Evolutionary conservation across 2,797 vertebrate genomes (phyloP).

Genomic region (Phataginus tetradactyla): DNA sequence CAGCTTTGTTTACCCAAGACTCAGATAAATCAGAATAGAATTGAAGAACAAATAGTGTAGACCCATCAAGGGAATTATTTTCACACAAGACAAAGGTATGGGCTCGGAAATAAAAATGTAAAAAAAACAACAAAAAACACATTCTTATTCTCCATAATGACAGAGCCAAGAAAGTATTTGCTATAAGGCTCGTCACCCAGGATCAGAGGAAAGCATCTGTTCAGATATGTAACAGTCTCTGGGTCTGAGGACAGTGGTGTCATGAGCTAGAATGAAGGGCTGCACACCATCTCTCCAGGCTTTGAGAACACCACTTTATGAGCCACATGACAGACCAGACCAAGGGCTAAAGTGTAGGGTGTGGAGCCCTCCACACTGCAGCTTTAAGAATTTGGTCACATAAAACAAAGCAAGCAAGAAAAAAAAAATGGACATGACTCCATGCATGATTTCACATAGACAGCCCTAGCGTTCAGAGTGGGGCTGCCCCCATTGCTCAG

Average conservation of each 20-base stretch:
- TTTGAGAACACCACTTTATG: neutral
- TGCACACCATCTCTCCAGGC: neutral
- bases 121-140: neutral
- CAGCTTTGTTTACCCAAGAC: constrained; percentile 36
- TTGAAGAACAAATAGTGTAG: neutral
- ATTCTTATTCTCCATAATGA: neutral
- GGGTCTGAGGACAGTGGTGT: neutral
- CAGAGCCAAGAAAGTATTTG: neutral
- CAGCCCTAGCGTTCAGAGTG: neutral
- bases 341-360: neutral
- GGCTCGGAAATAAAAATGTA: neutral
- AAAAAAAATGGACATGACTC: neutral
- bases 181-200: neutral
- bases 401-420: neutral
- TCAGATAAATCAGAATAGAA: constrained; percentile 42
- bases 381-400: neutral
- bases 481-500: neutral
- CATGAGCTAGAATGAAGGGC: neutral
- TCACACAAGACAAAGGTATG: neutral
- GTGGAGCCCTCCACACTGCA: neutral
- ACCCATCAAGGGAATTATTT: neutral
- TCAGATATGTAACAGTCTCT: neutral
- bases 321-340: neutral
- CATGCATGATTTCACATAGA: neutral
- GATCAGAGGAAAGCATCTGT: neutral